Conservation (phyloP, 2,888 invertebrate species). For the Ditylenchus weischeri region DNA sequence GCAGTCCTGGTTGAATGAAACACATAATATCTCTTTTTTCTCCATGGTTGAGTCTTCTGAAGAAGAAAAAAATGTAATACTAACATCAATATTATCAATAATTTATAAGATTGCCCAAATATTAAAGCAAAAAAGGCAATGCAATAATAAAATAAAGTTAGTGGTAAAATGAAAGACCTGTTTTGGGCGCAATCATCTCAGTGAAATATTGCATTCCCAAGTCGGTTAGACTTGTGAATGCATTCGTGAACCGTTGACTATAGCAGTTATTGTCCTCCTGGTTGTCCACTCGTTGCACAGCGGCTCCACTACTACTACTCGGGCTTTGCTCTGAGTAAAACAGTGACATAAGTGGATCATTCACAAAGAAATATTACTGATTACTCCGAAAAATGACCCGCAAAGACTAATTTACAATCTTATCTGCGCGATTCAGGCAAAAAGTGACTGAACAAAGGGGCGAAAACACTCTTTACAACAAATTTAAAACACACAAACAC, state of each 20-base stretch:
- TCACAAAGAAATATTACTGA: too few species aligned
- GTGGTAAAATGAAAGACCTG: background rate
- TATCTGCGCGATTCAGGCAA: too few species aligned
- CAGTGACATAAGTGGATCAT: too few species aligned
- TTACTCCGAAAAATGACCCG: too few species aligned
- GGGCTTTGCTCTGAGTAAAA: too few species aligned
- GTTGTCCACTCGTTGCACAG: too few species aligned
- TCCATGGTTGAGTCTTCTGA: slow-evolving; percentile 13
- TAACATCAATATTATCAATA: background rate
- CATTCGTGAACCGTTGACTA: background rate
- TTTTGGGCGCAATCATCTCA: slow-evolving; percentile 4
- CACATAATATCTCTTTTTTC: slow-evolving; percentile 74
- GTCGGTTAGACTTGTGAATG: slow-evolving; percentile 1
- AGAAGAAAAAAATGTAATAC: background rate
- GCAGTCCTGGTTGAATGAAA: slow-evolving; percentile 95
- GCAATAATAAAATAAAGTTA: background rate
- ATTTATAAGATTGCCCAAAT: background rate
- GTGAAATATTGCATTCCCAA: slow-evolving; percentile 13
- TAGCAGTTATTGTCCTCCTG: too few species aligned
- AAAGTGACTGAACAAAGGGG: too few species aligned
- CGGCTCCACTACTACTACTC: too few species aligned
- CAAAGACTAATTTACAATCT: too few species aligned
- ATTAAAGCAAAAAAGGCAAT: slow-evolving; percentile 9
- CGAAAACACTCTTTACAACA: too few species aligned
- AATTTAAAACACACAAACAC: too few species aligned